phyloP scores from a whole-genome alignment of 2,113 vertebrate species.

The Aspiorhynchus laticeps region DNA sequence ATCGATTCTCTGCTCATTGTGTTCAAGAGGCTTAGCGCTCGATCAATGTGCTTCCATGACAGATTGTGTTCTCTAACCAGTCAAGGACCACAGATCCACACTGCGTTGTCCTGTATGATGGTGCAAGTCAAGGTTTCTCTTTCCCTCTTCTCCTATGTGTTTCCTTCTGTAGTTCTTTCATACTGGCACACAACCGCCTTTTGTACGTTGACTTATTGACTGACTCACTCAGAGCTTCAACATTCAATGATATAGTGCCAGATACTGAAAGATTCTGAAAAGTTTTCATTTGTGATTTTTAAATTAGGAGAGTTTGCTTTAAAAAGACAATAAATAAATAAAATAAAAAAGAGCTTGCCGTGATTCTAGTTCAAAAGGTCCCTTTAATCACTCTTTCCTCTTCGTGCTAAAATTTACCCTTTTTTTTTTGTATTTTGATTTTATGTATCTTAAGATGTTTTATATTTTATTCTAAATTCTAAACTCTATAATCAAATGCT shows the following conservation, averaged over 20 bases:
- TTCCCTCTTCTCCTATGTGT: neutral
- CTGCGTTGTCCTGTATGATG: constrained; percentile 8
- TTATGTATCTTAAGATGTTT: neutral
- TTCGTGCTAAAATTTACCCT: neutral
- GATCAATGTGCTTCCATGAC: constrained; percentile 64
- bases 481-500: neutral
- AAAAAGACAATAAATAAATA: neutral
- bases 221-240: neutral
- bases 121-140: neutral
- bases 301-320: neutral
- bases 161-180: neutral
- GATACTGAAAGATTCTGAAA: neutral
- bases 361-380: neutral
- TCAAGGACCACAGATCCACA: constrained; percentile 13
- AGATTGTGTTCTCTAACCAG: neutral
- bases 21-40: constrained; percentile 70
- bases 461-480: neutral
- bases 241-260: neutral
- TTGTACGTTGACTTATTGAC: neutral
- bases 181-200: neutral
- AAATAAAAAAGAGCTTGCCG: neutral
- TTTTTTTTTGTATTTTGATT: neutral
- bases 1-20: constrained; percentile 72
- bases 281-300: neutral
- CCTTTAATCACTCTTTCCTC: neutral